Evolutionary conservation across 92 coral and sea anemone species (phyloP).

Genomic region (Epizoanthus scotinus): DNA sequence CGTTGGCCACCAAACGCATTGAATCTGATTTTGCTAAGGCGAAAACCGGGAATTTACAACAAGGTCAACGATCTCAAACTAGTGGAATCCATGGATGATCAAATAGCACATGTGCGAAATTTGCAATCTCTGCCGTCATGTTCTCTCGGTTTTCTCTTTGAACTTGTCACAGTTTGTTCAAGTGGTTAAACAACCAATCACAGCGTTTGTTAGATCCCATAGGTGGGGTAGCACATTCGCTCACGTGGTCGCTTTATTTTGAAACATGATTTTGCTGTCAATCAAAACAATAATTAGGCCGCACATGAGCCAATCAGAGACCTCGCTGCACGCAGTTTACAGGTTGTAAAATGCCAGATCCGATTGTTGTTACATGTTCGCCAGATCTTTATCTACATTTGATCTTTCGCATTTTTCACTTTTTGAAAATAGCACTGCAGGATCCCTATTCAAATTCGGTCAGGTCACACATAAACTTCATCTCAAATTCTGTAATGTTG

Average conservation of each 20-base stretch:
- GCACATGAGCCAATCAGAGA: conserved; percentile 44
- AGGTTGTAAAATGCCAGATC: conserved; percentile 47
- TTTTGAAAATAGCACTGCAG: neutral
- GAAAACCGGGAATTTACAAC: conserved; percentile 44
- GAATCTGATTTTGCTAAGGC: conserved; percentile 59
- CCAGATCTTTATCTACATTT: conserved; percentile 31
- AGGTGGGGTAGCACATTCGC: conserved; percentile 43
- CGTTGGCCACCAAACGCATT: conserved; percentile 92
- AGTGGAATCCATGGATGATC: conserved; percentile 47
- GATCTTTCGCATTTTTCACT: conserved; percentile 15
- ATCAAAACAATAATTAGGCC: conserved; percentile 60
- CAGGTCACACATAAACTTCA: neutral
- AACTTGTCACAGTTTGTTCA: conserved; percentile 42
- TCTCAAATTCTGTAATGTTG: neutral
- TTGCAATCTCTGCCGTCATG: conserved; percentile 50
- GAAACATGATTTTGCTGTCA: conserved; percentile 77
- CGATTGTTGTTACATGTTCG: conserved; percentile 43
- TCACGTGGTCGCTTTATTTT: conserved; percentile 77
- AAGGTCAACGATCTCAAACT: conserved; percentile 24
- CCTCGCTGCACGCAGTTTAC: conserved; percentile 43
- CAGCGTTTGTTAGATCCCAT: conserved; percentile 30
- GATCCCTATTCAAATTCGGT: neutral
- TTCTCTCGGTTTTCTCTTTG: conserved; percentile 58
- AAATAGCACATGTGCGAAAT: conserved; percentile 58
- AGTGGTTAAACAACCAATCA: conserved; percentile 27